Conservation (phyloP, 1,140 invertebrate genomes). For the Drosophila insularis region DNA sequence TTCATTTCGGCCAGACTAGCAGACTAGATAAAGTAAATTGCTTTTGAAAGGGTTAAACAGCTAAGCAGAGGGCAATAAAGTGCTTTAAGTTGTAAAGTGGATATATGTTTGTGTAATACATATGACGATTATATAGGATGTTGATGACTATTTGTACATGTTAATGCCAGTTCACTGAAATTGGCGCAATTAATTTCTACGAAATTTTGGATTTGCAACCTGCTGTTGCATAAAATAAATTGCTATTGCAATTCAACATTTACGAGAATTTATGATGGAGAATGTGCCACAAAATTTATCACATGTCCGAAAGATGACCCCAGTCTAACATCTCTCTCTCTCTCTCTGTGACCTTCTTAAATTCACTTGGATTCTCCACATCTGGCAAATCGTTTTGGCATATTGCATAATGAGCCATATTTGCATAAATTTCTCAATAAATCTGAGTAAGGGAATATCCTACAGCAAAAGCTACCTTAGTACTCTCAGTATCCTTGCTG, state of each 20-base stretch:
- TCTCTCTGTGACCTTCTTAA: not conserved
- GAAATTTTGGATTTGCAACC: not conserved
- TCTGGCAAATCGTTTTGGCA: conserved; percentile 38
- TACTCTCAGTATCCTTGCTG: conserved; percentile 1
- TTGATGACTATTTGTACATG: not conserved
- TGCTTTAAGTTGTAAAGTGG: conserved; percentile 1
- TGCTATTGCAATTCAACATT: conserved; percentile 41
- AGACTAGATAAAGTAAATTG: conserved; percentile 12
- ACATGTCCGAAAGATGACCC: conserved; percentile 54
- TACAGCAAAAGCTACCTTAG: not conserved
- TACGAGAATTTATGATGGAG: conserved; percentile 62
- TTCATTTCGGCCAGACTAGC: conserved; percentile 31
- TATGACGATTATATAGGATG: not conserved
- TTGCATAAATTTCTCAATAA: conserved; percentile 61
- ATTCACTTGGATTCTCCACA: not conserved
- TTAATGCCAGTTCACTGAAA: conserved; percentile 46
- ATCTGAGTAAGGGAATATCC: conserved; percentile 27
- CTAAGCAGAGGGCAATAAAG: no score
- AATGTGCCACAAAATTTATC: conserved; percentile 75
- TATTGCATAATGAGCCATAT: conserved; percentile 53
- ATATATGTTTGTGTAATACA: not conserved
- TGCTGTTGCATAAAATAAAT: conserved; percentile 63
- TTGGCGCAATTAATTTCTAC: conserved; percentile 51
- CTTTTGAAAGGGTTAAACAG: conserved; percentile 57
- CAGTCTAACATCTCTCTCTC: conserved; percentile 1